Evolutionary conservation across 1,140 invertebrate genomes (phyloP).

Genomic region (Ephestia elutella): DNA sequence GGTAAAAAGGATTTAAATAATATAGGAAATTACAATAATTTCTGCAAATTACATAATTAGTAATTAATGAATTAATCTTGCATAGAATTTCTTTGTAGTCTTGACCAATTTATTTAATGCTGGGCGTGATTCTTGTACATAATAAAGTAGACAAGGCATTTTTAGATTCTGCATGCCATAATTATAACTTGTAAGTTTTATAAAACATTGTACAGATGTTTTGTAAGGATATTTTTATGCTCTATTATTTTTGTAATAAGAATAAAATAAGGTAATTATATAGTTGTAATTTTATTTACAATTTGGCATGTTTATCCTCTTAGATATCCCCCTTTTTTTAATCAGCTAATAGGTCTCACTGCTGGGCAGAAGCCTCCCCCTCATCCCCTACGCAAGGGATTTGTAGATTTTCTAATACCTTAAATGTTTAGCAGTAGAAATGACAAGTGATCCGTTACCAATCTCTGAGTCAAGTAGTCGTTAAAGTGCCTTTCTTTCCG

Average conservation of each 20-base stretch:
- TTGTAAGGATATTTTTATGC: slow-evolving; percentile 25
- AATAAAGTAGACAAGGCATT: slow-evolving; percentile 10
- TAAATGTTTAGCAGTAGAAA: too few relatives aligned
- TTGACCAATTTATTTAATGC: slow-evolving; percentile 15
- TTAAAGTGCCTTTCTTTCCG: too few relatives aligned
- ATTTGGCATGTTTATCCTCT: too few relatives aligned
- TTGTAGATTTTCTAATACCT: too few relatives aligned
- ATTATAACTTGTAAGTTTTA: slow-evolving; percentile 9
- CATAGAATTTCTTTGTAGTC: background rate
- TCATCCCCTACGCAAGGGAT: too few relatives aligned
- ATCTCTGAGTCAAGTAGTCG: too few relatives aligned
- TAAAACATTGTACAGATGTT: slow-evolving; percentile 18
- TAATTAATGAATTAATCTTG: too few relatives aligned
- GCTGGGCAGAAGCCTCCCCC: too few relatives aligned
- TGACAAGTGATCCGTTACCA: too few relatives aligned
- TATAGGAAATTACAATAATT: slow-evolving; percentile 6
- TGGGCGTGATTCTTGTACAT: slow-evolving; percentile 17
- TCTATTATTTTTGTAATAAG: slow-evolving; percentile 18
- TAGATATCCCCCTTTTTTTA: too few relatives aligned
- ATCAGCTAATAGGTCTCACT: too few relatives aligned
- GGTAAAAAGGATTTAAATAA: background rate
- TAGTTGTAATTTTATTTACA: background rate
- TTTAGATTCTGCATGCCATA: background rate
- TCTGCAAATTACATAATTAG: slow-evolving; percentile 8
- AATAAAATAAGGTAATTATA: slow-evolving; percentile 2